Base-by-base conservation (phyloP, 2,888 invertebrate species). In the Cephus pulcher region DNA sequence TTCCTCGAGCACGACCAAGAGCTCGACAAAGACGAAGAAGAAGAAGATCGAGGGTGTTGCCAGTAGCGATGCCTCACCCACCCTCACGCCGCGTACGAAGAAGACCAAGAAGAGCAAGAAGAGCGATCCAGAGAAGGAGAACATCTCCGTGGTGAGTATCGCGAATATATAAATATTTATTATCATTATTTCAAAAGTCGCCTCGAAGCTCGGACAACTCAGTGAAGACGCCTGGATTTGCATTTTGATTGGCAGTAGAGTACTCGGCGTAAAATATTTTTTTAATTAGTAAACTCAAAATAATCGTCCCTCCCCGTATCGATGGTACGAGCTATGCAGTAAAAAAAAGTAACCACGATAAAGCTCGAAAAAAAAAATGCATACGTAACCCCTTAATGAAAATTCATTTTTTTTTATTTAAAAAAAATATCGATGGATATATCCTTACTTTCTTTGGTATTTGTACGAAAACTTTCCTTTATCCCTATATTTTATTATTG, bases 141-240 rank as follows among this genome's bases (percentile, higher is more conserved):
- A 94, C 88, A 94, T 95, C 88, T 95, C 95, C 82, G 94, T 95
- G 92, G 95, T 95, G 91, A 94, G 94, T 93, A 84, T 80, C 75
- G 9, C 2, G 56, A 56, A 9, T 32, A 34, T 0, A 32, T 32
- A 0, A 71, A 33, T 32, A 32, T 11, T 30, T 33, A 71, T 71
- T 71, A 71, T 71, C 33, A 32, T 71, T 34, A 71, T 34, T 71
- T 6, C 71, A 32, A 6, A 23, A 56, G 56, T 56, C 56, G 23
- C 56, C 56, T 56, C 23, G 23, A 23, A 56, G 0, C 56, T 9
- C 23, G 56, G 56, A 56, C 56, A 23, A 9, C 56, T 23, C 56
- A 9, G 56, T 56, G 56, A 56, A 56, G 56, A 56, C 56, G 23
- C 23, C 23, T 9, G 23, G 56, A 56, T 56, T 56, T 23, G 56